These are phyloP conservation scores for Troglohyphantes excavatus DNA, from an alignment of 2,888 invertebrate genomes.

Conservation along the genomic window DNA sequence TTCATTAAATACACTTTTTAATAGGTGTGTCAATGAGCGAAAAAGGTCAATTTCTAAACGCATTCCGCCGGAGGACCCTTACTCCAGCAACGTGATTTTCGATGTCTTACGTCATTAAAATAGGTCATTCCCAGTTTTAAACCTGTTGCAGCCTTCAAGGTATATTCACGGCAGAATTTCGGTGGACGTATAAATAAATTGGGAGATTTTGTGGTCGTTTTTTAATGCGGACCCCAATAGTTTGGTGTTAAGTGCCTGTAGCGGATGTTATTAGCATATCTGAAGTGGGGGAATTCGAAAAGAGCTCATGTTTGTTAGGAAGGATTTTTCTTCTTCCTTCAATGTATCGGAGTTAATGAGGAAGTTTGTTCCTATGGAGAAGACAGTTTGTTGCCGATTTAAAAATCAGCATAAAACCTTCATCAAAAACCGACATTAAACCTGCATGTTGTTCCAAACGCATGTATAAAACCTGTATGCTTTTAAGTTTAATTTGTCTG, in stretches of 20 bases:
- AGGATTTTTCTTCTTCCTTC: not conserved
- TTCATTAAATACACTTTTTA: slow-evolving; percentile 28
- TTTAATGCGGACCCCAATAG: slow-evolving; percentile 25
- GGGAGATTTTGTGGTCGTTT: slow-evolving; percentile 33
- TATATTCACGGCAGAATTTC: slow-evolving; percentile 21
- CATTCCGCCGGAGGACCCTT: slow-evolving; percentile 11
- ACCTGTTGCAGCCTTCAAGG: slow-evolving; percentile 51
- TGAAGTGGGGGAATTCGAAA: not conserved
- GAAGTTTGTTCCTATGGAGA: slow-evolving; percentile 1
- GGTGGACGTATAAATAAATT: slow-evolving; percentile 21
- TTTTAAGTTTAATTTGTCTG: too few relatives aligned
- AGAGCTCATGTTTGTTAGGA: not conserved
- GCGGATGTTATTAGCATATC: slow-evolving; percentile 28
- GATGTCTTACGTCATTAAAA: slow-evolving; percentile 26
- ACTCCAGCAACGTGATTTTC: slow-evolving; percentile 18
- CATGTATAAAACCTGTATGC: too few relatives aligned
- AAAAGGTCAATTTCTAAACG: slow-evolving; percentile 52
- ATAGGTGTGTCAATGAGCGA: slow-evolving; percentile 50
- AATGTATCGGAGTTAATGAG: not conserved
- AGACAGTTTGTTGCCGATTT: not conserved
- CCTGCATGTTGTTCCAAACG: too few relatives aligned
- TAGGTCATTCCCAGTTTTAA: slow-evolving; percentile 53
- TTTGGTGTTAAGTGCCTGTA: not conserved
- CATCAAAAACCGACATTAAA: too few relatives aligned
- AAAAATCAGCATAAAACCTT: too few relatives aligned